Evolutionary conservation across 2,113 vertebrate genomes (phyloP).

Genomic region (Suricata suricatta): DNA sequence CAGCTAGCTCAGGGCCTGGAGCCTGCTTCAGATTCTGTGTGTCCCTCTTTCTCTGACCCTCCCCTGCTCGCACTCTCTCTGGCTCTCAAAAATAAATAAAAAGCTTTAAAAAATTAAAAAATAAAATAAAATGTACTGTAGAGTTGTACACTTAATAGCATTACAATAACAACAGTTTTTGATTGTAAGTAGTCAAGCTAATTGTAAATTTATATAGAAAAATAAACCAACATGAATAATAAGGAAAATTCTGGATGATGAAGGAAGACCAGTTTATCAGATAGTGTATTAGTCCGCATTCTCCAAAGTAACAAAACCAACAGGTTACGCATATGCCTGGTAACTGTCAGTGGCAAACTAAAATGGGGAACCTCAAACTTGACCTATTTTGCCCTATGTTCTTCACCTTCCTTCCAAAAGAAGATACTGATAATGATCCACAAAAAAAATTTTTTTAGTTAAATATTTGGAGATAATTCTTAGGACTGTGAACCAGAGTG

Average conservation of each 20-base stretch:
- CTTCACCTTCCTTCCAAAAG: not conserved
- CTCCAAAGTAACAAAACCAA: not conserved
- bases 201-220: not conserved
- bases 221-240: not conserved
- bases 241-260: not conserved
- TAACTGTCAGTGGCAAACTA: not conserved
- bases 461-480: slow-evolving; percentile 24
- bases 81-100: too few relatives aligned
- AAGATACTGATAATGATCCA: not conserved
- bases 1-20: too few relatives aligned
- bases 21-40: too few relatives aligned
- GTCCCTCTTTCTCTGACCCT: too few relatives aligned
- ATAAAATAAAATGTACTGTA: not conserved
- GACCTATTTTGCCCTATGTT: not conserved
- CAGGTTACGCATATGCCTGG: not conserved
- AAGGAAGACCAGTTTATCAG: not conserved
- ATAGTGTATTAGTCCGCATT: not conserved
- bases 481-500: not conserved
- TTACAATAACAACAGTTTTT: not conserved
- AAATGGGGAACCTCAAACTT: not conserved
- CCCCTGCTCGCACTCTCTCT: too few relatives aligned
- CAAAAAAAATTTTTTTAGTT: not conserved
- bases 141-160: not conserved
- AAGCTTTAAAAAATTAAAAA: too few relatives aligned
- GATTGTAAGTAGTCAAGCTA: not conserved